phyloP scores from a whole-genome alignment of 2,797 vertebrate species.

The Smutsia temminckii region DNA sequence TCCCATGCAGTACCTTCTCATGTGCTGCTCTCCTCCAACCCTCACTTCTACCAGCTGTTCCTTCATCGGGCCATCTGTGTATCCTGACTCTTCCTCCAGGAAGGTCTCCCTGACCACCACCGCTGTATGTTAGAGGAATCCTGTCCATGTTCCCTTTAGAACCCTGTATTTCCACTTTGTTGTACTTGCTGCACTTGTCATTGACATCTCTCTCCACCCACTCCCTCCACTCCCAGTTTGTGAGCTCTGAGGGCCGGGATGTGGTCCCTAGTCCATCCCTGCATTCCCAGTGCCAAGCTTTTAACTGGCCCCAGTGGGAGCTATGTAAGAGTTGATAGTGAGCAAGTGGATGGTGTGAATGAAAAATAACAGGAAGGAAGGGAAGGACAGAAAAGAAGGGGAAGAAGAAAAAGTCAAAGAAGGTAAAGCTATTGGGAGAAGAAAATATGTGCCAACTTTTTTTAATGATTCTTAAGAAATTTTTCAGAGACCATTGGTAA shows the following conservation, averaged over 20 bases:
- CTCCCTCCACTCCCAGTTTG: background rate
- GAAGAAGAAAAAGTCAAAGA: background rate
- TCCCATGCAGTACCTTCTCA: background rate
- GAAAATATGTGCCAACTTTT: background rate
- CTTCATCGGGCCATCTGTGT: background rate
- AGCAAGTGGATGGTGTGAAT: background rate
- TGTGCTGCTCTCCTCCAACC: background rate
- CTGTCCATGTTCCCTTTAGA: too few relatives aligned
- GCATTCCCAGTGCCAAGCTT: background rate
- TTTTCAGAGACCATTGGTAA: background rate
- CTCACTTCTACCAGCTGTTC: background rate
- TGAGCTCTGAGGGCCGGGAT: background rate
- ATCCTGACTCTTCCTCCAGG: background rate
- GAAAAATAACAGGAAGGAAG: background rate
- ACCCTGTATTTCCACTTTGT: background rate
- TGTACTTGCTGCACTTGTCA: background rate
- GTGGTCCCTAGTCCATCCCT: background rate
- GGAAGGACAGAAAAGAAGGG: background rate
- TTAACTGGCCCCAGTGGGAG: background rate
- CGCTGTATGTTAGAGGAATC: background rate
- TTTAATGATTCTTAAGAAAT: background rate
- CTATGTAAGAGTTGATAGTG: background rate
- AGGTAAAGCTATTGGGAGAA: background rate
- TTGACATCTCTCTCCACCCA: background rate
- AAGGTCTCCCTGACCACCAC: background rate